Conservation (phyloP, 2,797 vertebrate genomes). For the Leuciscus waleckii region DNA sequence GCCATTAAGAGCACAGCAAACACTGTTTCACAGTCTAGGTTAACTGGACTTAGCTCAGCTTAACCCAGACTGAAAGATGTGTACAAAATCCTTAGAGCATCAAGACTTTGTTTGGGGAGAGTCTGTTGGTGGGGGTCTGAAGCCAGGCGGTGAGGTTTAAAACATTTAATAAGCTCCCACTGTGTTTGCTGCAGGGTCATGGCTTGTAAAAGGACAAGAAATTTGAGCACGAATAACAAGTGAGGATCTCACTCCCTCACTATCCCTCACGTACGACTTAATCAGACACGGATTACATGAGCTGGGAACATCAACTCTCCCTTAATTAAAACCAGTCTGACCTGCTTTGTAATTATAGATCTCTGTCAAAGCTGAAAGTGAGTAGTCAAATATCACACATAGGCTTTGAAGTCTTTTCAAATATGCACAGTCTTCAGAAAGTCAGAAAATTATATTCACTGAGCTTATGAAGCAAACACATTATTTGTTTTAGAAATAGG, state of each 20-base stretch:
- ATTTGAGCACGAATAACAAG: slow-evolving; percentile 35
- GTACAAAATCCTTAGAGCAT: slow-evolving; percentile 27
- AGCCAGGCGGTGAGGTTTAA: slow-evolving; percentile 33
- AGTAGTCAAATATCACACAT: slow-evolving; percentile 28
- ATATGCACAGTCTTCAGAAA: slow-evolving; percentile 7
- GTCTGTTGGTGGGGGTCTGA: slow-evolving; percentile 17
- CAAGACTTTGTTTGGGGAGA: slow-evolving; percentile 33
- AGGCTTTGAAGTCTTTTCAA: slow-evolving; percentile 38
- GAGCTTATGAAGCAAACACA: not conserved
- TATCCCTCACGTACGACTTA: slow-evolving; percentile 45
- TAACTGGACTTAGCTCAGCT: slow-evolving; percentile 37
- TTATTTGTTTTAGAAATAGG: not conserved
- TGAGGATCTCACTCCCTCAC: slow-evolving; percentile 19
- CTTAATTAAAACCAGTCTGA: slow-evolving; percentile 56
- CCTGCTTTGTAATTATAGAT: slow-evolving; percentile 53
- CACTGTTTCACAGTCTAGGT: slow-evolving; percentile 36
- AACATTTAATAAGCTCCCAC: slow-evolving; percentile 50
- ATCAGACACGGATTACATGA: slow-evolving; percentile 54
- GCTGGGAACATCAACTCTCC: slow-evolving; percentile 39
- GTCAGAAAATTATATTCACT: not conserved
- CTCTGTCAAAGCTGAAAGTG: slow-evolving; percentile 34
- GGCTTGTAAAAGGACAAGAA: slow-evolving; percentile 37
- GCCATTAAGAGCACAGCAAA: slow-evolving; percentile 33
- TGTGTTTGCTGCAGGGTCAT: slow-evolving; percentile 41
- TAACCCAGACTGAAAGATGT: slow-evolving; percentile 31